These are phyloP conservation scores for Microchirus variegatus DNA, from an alignment of 2,797 vertebrate genomes.

Conservation along the genomic window DNA sequence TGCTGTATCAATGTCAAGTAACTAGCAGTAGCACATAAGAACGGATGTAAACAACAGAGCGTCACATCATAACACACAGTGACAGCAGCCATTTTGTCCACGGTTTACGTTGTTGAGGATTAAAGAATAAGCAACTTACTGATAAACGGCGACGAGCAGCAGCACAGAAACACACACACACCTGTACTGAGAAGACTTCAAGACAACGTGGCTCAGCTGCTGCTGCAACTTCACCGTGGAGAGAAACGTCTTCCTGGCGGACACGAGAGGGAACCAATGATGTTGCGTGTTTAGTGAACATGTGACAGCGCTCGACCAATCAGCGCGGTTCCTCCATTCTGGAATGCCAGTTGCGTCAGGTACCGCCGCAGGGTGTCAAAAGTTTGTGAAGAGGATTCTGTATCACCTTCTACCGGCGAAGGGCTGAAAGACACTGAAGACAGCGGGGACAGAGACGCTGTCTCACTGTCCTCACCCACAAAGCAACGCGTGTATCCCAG, in stretches of 20 bases:
- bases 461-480: too few relatives aligned
- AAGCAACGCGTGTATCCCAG: too few relatives aligned
- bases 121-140: conserved; percentile 19
- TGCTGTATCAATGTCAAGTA: too few relatives aligned
- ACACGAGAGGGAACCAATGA: conserved; percentile 46
- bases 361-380: not conserved
- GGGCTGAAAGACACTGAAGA: not conserved
- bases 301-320: conserved; percentile 46
- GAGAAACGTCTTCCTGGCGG: conserved; percentile 12
- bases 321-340: not conserved
- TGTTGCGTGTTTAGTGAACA: accelerated
- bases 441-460: too few relatives aligned
- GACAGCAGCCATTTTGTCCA: not conserved
- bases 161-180: not conserved
- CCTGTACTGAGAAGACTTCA: not conserved
- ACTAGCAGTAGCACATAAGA: too few relatives aligned
- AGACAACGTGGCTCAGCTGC: conserved; percentile 29
- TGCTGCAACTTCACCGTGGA: not conserved
- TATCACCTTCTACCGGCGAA: conserved; percentile 34
- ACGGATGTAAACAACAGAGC: conserved; percentile 18
- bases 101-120: not conserved
- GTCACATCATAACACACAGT: not conserved
- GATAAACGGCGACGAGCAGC: not conserved
- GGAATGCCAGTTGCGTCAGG: conserved; percentile 48
- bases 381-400: not conserved